These are phyloP conservation scores for Danio albolineatus DNA, from an alignment of 2,797 vertebrate genomes.

Conservation along the genomic window DNA sequence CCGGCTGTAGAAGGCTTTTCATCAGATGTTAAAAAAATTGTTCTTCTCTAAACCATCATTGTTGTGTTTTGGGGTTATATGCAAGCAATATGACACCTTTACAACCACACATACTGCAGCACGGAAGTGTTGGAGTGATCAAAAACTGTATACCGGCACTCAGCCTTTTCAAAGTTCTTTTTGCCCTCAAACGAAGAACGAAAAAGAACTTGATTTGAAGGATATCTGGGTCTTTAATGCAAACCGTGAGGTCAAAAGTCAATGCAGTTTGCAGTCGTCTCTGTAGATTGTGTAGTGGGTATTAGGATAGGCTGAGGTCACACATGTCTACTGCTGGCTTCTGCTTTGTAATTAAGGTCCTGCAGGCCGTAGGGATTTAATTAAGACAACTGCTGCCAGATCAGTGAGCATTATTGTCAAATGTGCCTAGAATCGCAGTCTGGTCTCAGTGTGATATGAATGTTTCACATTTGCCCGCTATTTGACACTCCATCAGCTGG, in stretches of 20 bases:
- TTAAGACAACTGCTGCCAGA: slow-evolving; percentile 16
- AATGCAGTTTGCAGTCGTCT: slow-evolving; percentile 3
- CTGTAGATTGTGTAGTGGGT: neutral
- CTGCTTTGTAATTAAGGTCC: slow-evolving; percentile 30
- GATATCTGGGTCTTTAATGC: too few relatives aligned
- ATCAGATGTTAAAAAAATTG: too few relatives aligned
- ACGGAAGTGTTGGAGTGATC: too few relatives aligned
- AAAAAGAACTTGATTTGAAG: too few relatives aligned
- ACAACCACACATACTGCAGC: too few relatives aligned
- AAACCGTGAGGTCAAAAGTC: neutral
- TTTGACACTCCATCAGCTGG: neutral
- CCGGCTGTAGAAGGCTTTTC: too few relatives aligned
- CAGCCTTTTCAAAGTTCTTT: too few relatives aligned
- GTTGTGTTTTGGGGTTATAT: too few relatives aligned
- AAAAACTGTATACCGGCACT: too few relatives aligned
- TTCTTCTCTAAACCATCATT: too few relatives aligned
- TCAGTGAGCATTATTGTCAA: slow-evolving; percentile 16
- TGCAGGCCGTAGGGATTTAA: slow-evolving; percentile 27
- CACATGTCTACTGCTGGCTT: neutral
- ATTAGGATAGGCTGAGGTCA: slow-evolving; percentile 28
- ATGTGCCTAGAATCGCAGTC: neutral
- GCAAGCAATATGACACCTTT: too few relatives aligned
- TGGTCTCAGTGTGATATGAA: slow-evolving; percentile 7
- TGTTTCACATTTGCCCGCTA: neutral
- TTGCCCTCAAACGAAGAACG: too few relatives aligned